Base-by-base conservation (phyloP, 2,888 invertebrate species). In the Megalurothrips usitatus region DNA sequence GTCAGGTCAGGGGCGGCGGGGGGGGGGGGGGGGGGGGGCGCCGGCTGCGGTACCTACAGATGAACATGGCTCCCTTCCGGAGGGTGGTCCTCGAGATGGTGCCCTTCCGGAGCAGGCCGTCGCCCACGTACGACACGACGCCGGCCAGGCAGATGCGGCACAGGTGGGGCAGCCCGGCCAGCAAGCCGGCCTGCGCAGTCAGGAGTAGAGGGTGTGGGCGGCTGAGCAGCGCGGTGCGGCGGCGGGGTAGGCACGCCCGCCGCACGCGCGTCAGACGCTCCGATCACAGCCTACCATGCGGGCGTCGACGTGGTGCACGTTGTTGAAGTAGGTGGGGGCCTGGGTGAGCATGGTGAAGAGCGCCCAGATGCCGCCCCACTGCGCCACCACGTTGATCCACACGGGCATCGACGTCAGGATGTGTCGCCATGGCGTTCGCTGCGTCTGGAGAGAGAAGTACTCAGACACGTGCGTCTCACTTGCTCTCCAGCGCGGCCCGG, bases 311-410 rank as follows among this genome's bases (percentile, higher is more conserved):
- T 75, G 68, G 68, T 75, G 68, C 26, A 94, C 90, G 81, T 90
- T 89, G 83, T 91, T 91, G 85, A 93, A 92, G 84, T 93, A 94
- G 0, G 91, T 91, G 0, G 93, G 93, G 0, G 92, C 90, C 85
- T 93, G 92, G 0, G 92, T 92, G 89, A 93, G 90, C 23, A 93
- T 86, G 0, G 92, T 93, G 79, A 92, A 91, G 43, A 93, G 87
- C 1, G 93, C 92, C 92, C 92, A 94, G 81, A 91, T 89, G 1
- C 91, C 90, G 17, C 93, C 92, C 89, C 90, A 91, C 84, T 93
- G 92, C 0, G 92, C 90, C 14, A 91, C 85, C 26, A 91, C 89
- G 83, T 91, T 91, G 85, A 92, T 89, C 91, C 92, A 92, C 12
- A 93, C 88, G 0, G 92, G 90, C 26, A 88, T 85, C 0, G 92